phyloP scores from a whole-genome alignment of 2,113 vertebrate species.

The Myodes glareolus region DNA sequence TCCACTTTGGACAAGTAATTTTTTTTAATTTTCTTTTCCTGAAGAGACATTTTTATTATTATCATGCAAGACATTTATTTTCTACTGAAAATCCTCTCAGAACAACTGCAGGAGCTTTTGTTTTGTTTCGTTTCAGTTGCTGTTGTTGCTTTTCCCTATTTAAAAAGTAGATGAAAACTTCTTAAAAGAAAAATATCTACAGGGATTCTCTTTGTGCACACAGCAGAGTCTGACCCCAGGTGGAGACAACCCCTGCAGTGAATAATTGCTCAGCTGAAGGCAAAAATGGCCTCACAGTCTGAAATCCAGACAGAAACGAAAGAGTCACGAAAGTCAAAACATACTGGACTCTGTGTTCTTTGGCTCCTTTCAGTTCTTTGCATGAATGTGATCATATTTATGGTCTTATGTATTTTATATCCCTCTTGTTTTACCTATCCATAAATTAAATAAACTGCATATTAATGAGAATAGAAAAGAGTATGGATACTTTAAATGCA shows the following conservation, averaged over 20 bases:
- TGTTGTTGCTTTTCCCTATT: not conserved
- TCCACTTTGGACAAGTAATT: not conserved
- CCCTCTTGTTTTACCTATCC: not conserved
- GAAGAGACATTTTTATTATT: not conserved
- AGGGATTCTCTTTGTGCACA: conserved; percentile 25
- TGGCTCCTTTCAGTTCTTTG: not conserved
- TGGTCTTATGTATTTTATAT: not conserved
- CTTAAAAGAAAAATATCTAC: not conserved
- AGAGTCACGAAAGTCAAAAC: conserved; percentile 2
- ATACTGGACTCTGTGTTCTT: not conserved
- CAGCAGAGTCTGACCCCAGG: conserved; percentile 11
- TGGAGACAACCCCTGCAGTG: not conserved
- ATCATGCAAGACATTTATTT: conserved; percentile 2
- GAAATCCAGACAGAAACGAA: not conserved
- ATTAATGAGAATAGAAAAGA: not conserved
- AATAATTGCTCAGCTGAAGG: not conserved
- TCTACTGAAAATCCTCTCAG: not conserved
- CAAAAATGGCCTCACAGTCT: not conserved
- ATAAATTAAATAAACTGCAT: not conserved
- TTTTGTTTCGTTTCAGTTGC: not conserved
- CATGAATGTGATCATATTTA: not conserved
- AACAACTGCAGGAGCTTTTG: not conserved
- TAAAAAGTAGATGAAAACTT: conserved; percentile 49
- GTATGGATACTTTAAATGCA: not conserved
- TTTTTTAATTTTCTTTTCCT: not conserved